These are phyloP conservation scores for Misgurnus anguillicaudatus DNA, from an alignment of 2,113 vertebrate genomes.

Conservation along the genomic window DNA sequence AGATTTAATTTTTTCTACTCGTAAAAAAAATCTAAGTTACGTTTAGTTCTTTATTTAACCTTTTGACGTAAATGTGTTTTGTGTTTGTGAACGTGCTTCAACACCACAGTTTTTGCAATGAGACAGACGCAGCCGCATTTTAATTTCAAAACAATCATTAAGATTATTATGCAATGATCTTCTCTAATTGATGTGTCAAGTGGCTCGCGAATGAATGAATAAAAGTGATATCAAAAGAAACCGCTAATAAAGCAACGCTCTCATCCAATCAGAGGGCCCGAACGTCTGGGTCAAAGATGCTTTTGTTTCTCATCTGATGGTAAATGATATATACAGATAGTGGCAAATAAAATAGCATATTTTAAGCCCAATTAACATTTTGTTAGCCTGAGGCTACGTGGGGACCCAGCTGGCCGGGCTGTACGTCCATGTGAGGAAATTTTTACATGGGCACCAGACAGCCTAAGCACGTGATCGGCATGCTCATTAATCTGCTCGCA, in stretches of 20 bases:
- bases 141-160: constrained; percentile 32
- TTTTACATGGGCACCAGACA: constrained; percentile 63
- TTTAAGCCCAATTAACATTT: constrained; percentile 80
- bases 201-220: constrained; percentile 23
- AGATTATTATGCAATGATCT: constrained; percentile 24
- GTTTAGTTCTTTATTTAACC: background rate
- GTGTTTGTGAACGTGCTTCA: background rate
- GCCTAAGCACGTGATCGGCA: constrained; percentile 64
- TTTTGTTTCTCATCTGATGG: constrained; percentile 65
- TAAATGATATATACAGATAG: constrained; percentile 77
- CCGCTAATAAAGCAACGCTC: background rate
- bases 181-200: constrained; percentile 41
- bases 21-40: background rate
- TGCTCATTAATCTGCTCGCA: constrained; percentile 68
- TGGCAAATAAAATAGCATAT: constrained; percentile 73
- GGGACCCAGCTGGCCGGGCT: constrained; percentile 60
- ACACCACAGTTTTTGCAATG: background rate
- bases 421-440: constrained; percentile 44
- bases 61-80: constrained; percentile 5
- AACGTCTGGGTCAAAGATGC: constrained; percentile 49
- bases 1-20: background rate
- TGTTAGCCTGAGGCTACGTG: constrained; percentile 71
- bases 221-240: constrained; percentile 4
- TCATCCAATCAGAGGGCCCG: constrained; percentile 9
- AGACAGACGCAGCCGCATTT: background rate